Base-by-base conservation (phyloP, 2,888 invertebrate genomes). In the Rhagophthalmus giganteus region DNA sequence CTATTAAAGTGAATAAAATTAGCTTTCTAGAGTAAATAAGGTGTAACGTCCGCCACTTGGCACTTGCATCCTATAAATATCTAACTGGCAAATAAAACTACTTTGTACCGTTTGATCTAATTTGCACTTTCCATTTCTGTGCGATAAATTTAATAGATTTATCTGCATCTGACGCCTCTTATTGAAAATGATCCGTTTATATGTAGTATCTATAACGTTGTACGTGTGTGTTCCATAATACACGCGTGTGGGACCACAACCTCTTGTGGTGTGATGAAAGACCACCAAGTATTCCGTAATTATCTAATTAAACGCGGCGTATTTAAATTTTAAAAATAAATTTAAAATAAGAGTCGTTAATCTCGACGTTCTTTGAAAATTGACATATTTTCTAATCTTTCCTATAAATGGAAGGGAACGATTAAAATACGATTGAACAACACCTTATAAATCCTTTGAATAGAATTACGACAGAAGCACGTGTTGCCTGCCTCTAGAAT, bases 241-340 rank as follows among this genome's bases (percentile, higher is more conserved):
- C 24, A 20, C 16, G 24, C 6, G 12, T 12, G 9, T 8, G 7
- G 31, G 13, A 20, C 32, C 35, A 32, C 38, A 39, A 39, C 39
- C 39, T 47, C 39, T 33, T 25, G 11, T n/a, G n/a, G 32, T 38
- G 33, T 20, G 33, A 39, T 39, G 39, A 32, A 47, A 12, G 25
- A 16, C 26, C 33, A 27, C 25, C 38, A 47, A 9, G 27, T 20
- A 25, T 38, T 39, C 27, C 31, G 32, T 47, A 47, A 47, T 47
- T 16, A 39, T 33, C 33, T 39, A 39, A 47, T 47, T 47, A 39
- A 47, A 38, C 44, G 14, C 34, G 20, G 2, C n/a, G 34, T 11
- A 13, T 11, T 9, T 30, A 46, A 38, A 46, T 37, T 46, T 35
- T 42, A 49, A 42, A 31, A 13, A 50, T 50, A 50, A 50, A 50